Evolutionary conservation across 2,888 invertebrate species (phyloP), one percentile per base, ranked within the genome.

Genomic region (Melanostoma scalare): DNA sequence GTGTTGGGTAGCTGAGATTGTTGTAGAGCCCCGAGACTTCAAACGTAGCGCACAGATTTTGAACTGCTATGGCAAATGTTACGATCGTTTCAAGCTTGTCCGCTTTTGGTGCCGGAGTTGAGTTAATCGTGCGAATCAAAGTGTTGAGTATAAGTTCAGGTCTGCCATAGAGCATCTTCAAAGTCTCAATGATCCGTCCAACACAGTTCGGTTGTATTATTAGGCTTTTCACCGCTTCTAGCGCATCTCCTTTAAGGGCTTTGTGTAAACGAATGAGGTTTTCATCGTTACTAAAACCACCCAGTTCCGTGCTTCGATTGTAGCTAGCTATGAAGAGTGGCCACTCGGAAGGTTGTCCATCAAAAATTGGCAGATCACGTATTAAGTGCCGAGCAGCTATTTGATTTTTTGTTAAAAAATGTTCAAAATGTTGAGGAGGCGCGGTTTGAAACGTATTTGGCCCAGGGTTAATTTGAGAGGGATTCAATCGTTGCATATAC

Each of bases 251-350:
- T 48, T 61, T 61, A 4, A 61, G 36, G 46, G 46, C 61, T 35
- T 58, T 61, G 35, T 61, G 61, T 20, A 61, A 35, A 31, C 61
- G 61, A 3, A 46, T 46, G n/a, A 61, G 61, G 35, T 61, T 46
- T 46, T 61, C 60, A 3, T 61, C 60, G 6, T 61, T 38, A 20
- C 20, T 20, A 20, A 20, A 20, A 20, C 20, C 20, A 20, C 20
- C 20, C 20, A 20, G 20, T 20, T 20, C 20, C 20, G 20, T 1
- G 1, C 20, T 20, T 20, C 20, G 20, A 20, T 20, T 20, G 20
- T 20, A 20, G 20, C 20, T 20, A 20, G 20, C 20, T 20, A 20
- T 20, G 20, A 20, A 20, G 20, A 20, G 20, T 20, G 20, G 20
- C 20, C 20, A 20, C 20, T 20, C 20, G 20, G 20, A 20, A 20